A percentile compares a stretch with the other conserved stretches of the same genome.
Conservation (phyloP, 2,797 vertebrate species). For the Notoglanidium macrostoma region DNA sequence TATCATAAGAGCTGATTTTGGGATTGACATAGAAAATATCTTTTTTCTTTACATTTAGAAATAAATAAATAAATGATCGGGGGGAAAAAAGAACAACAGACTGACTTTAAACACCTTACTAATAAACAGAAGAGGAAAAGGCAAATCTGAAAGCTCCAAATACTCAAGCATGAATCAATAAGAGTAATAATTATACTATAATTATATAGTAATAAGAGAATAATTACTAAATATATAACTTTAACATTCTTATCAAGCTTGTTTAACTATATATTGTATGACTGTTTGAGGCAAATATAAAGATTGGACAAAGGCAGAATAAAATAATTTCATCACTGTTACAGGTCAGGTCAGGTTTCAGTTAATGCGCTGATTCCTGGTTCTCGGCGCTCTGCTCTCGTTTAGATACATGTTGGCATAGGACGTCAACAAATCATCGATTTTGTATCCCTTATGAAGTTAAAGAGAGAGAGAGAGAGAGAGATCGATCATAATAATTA, state of each 20-base stretch:
- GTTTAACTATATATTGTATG: background rate
- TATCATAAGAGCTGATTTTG: background rate
- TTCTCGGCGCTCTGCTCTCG: conserved; percentile 68
- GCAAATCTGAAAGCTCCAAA: background rate
- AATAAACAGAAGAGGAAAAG: background rate
- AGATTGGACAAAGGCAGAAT: background rate
- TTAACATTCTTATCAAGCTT: background rate
- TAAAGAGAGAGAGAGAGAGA: conserved; percentile 26
- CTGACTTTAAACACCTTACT: background rate
- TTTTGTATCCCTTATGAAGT: conserved; percentile 90
- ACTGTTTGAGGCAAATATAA: background rate
- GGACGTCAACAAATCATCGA: conserved; percentile 94
- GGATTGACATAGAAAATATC: background rate
- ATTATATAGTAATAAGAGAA: background rate
- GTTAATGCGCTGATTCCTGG: conserved; percentile 66
- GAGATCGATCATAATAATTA: background rate
- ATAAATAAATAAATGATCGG: conserved; percentile 42
- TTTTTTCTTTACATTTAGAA: conserved; percentile 19
- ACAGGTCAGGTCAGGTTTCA: conserved; percentile 46
- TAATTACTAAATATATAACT: background rate
- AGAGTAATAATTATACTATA: background rate
- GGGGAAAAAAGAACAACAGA: background rate
- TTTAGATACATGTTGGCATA: conserved; percentile 83
- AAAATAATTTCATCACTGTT: background rate
- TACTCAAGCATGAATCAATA: background rate